These are phyloP conservation scores for Psococerastis gibbosa DNA, from an alignment of 2,888 invertebrate species.

Conservation along the genomic window DNA sequence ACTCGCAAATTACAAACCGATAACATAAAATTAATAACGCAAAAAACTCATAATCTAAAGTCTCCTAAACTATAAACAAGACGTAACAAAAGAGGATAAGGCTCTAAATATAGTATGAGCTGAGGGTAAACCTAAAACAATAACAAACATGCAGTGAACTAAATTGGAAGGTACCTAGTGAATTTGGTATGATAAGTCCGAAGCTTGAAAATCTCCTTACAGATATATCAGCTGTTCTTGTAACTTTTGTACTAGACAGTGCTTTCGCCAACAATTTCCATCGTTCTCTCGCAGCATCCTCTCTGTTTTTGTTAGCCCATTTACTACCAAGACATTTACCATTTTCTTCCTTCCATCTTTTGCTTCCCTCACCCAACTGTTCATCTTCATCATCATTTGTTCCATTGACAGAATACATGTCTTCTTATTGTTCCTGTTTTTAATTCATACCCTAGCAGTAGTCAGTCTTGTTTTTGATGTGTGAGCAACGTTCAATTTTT, in stretches of 20 bases:
- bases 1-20: no score
- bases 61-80: no score
- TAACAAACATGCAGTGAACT: background rate
- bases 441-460: background rate
- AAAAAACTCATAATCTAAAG: no score
- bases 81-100: no score
- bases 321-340: background rate
- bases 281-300: conserved; percentile 40
- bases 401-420: background rate
- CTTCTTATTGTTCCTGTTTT: background rate
- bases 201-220: conserved; percentile 27
- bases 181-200: conserved; percentile 21
- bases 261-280: conserved; percentile 52
- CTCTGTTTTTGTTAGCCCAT: conserved; percentile 21
- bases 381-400: no score
- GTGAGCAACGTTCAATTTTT: background rate
- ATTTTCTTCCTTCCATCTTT: background rate
- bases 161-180: background rate
- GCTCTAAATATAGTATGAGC: no score
- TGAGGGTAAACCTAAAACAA: no score
- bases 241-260: conserved; percentile 21
- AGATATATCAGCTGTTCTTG: conserved; percentile 20
- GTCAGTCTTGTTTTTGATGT: no score
- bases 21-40: no score
- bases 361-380: no score